A percentile compares a stretch with the other conserved stretches of the same genome.
These are phyloP conservation scores for Hiodon tergisus DNA, from an alignment of 2,113 vertebrate species.

Conservation along the genomic window DNA sequence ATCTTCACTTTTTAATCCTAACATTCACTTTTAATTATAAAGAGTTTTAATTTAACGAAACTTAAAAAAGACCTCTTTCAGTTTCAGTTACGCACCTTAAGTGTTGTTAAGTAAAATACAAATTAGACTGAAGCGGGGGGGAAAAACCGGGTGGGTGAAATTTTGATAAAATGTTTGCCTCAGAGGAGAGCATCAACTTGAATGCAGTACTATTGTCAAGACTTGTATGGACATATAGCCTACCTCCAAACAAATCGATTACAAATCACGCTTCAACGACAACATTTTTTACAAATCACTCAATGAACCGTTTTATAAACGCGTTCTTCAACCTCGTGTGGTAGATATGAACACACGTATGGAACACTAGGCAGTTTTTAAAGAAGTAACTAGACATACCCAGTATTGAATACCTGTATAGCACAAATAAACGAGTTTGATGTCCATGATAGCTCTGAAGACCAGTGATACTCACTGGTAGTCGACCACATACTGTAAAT, in stretches of 20 bases:
- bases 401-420: not conserved
- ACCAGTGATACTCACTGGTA: not conserved
- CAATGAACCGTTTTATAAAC: no score
- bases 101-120: slow-evolving; percentile 13
- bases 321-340: no score
- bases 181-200: slow-evolving; percentile 23
- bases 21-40: not conserved
- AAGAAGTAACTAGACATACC: not conserved
- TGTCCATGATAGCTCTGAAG: not conserved
- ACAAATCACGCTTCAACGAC: no score
- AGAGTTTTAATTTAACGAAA: slow-evolving; percentile 50
- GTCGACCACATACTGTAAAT: not conserved
- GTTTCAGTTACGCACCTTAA: not conserved
- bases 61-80: not conserved
- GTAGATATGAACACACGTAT: no score
- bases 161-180: not conserved
- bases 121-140: slow-evolving; percentile 25
- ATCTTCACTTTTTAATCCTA: not conserved
- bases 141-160: slow-evolving; percentile 42
- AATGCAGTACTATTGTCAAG: no score
- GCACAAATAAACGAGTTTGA: not conserved
- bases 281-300: no score
- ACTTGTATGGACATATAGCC: no score
- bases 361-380: not conserved
- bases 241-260: no score